Evolutionary conservation across 2,888 invertebrate genomes (phyloP).

Genomic region (Timandra comae): DNA sequence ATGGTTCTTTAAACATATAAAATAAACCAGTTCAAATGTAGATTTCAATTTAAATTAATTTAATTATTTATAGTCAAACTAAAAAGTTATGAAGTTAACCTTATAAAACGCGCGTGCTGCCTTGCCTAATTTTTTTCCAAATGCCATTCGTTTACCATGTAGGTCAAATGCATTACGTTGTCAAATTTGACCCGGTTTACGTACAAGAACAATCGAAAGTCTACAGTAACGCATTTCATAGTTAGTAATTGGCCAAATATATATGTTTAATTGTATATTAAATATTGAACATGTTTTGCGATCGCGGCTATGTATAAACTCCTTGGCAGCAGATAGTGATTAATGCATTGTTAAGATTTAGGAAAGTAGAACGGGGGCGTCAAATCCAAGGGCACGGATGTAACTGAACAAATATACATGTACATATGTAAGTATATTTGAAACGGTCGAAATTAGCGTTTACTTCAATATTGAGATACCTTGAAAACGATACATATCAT

Average conservation of each 20-base stretch:
- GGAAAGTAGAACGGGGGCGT: slow-evolving; percentile 70
- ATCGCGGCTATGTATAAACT: slow-evolving; percentile 26
- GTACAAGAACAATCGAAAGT: slow-evolving; percentile 31
- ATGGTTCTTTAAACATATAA: too few relatives aligned
- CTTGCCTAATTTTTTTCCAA: slow-evolving; percentile 51
- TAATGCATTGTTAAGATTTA: slow-evolving; percentile 65
- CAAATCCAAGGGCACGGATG: slow-evolving; percentile 60
- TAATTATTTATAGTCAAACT: background rate
- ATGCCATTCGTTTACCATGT: slow-evolving; percentile 53
- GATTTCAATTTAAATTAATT: too few relatives aligned
- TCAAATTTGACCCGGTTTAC: slow-evolving; percentile 63
- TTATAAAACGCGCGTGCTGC: slow-evolving; percentile 17
- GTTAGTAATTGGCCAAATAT: slow-evolving; percentile 7
- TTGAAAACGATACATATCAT: slow-evolving; percentile 37
- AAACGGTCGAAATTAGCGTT: slow-evolving; percentile 43
- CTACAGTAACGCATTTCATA: slow-evolving; percentile 15
- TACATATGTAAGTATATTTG: too few relatives aligned
- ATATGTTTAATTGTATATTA: too few relatives aligned
- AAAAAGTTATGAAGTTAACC: slow-evolving; percentile 7
- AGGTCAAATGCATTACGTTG: slow-evolving; percentile 67
- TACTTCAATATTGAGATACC: slow-evolving; percentile 38
- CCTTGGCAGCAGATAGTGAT: slow-evolving; percentile 53
- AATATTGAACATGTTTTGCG: slow-evolving; percentile 21
- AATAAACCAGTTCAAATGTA: too few relatives aligned
- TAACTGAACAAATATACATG: slow-evolving; percentile 49